phyloP scores from a whole-genome alignment of 2,797 vertebrate genomes.

The Heterohyrax brucei region DNA sequence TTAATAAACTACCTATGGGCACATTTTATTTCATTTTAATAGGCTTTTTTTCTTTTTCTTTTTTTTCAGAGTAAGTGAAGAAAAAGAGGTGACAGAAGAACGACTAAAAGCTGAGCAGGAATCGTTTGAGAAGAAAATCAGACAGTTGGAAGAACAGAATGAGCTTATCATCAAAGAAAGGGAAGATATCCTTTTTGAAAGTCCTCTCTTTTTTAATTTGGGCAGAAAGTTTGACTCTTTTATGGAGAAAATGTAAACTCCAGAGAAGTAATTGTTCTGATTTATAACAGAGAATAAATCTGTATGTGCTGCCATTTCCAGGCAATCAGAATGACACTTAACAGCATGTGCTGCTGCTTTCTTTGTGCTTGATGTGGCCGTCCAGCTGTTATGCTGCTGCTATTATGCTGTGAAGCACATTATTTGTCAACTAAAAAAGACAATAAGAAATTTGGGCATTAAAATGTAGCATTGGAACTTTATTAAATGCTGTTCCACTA shows the following conservation, averaged over 20 bases:
- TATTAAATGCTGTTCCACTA: constrained; percentile 70
- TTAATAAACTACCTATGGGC: constrained; percentile 13
- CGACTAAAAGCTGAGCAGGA: constrained; percentile 96
- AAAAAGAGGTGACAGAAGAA: constrained; percentile 97
- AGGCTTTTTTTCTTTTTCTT: constrained; percentile 15
- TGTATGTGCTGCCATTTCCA: constrained; percentile 89
- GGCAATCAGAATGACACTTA: constrained; percentile 89
- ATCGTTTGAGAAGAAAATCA: constrained; percentile 97
- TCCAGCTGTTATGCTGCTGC: constrained; percentile 89
- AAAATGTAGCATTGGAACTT: constrained; percentile 77
- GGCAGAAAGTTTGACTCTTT: constrained; percentile 78
- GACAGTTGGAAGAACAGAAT: constrained; percentile 96
- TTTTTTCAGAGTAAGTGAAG: constrained; percentile 96
- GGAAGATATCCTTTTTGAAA: constrained; percentile 96
- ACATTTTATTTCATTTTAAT: constrained; percentile 73
- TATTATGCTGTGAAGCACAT: constrained; percentile 84
- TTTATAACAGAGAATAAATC: constrained; percentile 89
- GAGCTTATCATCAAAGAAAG: constrained; percentile 95
- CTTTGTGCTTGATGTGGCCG: constrained; percentile 88
- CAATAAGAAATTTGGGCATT: constrained; percentile 85
- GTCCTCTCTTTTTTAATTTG: constrained; percentile 43
- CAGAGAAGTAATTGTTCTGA: constrained; percentile 91
- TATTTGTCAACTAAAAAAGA: constrained; percentile 89
- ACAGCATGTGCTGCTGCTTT: constrained; percentile 88
- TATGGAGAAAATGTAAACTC: constrained; percentile 86